Base-by-base conservation (phyloP, 2,888 invertebrate species). In the Drosophila mimetica region DNA sequence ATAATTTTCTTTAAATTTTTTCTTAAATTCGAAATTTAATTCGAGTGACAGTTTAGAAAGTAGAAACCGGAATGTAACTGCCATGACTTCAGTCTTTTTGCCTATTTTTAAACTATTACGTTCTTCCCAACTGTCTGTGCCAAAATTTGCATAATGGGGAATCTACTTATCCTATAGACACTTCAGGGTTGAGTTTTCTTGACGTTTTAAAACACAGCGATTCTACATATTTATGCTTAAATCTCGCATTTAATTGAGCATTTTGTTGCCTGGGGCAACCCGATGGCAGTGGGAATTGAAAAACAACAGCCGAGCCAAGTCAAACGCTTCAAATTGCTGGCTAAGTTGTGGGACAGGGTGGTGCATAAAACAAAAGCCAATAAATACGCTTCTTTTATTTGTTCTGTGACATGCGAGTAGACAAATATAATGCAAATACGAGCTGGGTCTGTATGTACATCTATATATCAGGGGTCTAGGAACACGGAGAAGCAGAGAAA, bases 251-350 rank as follows among this genome's bases (percentile, higher is more conserved):
- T 71, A 76, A 74, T 74, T 72, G 76, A 71, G 32, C 20, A 74
- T 76, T 65, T 71, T 44, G 79, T 76, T 77, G 74, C 81, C 74
- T 6, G 9, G 50, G 71, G 80, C 75, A 75, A 79, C 80, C 9
- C 39, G 3, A 7, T 34, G 51, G 22, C 25, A 6, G 13, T 16
- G 3, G n/a, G 44, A 44, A 28, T n/a, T 9, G 25, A 28, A 14
- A 9, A 28, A 44, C 44, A 44, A 42, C 42, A 25, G 22, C 4
- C 16, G 9, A 39, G 39, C 16, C 25, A 11, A 25, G 25, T 16
- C 37, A 52, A 28, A 51, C 18, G 41, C 52, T 25, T 16, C 20
- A 20, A 42, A 18, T 30, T 11, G 44, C 8, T 20, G 54, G 1
- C 50, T 14, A 36, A 52, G 36, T 53, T 34, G 28, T 30, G 28